Percentiles rank a stretch among this genome's conserved stretches.
These are phyloP conservation scores for Entelurus aequoreus DNA, from an alignment of 2,113 vertebrate species.

Conservation along the genomic window DNA sequence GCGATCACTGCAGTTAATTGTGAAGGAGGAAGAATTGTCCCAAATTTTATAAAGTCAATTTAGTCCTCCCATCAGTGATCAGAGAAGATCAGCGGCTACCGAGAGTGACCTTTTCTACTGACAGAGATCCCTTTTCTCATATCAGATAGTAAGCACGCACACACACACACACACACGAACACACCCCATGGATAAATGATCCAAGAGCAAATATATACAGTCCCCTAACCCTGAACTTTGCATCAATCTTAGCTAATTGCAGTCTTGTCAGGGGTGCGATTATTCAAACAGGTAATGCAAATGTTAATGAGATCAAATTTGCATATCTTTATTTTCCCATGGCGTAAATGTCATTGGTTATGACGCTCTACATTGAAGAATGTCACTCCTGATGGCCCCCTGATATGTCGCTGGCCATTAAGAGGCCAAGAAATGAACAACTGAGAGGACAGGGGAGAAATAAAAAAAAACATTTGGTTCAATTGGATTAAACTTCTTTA, in stretches of 20 bases:
- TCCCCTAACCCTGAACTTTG: conserved; percentile 92
- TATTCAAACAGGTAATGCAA: conserved; percentile 99
- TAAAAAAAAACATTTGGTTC: conserved; percentile 26
- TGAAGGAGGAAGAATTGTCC: not conserved
- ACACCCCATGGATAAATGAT: conserved; percentile 45
- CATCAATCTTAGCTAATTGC: conserved; percentile 99
- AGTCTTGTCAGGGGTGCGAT: conserved; percentile 97
- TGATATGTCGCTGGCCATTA: conserved; percentile 97
- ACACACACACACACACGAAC: conserved; percentile 16
- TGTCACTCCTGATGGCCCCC: conserved; percentile 92
- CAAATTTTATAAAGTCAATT: not conserved
- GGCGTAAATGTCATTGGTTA: conserved; percentile 99
- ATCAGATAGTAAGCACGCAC: conserved; percentile 34
- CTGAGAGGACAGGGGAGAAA: conserved; percentile 22
- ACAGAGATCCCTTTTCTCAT: conserved; percentile 52
- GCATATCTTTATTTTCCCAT: conserved; percentile 99
- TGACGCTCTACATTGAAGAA: conserved; percentile 98
- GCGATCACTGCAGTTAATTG: conserved; percentile 1
- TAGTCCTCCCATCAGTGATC: conserved; percentile 3
- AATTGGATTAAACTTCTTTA: conserved; percentile 8
- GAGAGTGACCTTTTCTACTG: conserved; percentile 52
- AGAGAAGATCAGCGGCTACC: conserved; percentile 8
- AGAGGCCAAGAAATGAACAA: conserved; percentile 84
- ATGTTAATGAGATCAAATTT: conserved; percentile 99
- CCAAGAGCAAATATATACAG: conserved; percentile 59